Evolutionary conservation across 2,888 invertebrate species (phyloP), one percentile per base, ranked within the genome.

Genomic region (Drosophila villosipedis): DNA sequence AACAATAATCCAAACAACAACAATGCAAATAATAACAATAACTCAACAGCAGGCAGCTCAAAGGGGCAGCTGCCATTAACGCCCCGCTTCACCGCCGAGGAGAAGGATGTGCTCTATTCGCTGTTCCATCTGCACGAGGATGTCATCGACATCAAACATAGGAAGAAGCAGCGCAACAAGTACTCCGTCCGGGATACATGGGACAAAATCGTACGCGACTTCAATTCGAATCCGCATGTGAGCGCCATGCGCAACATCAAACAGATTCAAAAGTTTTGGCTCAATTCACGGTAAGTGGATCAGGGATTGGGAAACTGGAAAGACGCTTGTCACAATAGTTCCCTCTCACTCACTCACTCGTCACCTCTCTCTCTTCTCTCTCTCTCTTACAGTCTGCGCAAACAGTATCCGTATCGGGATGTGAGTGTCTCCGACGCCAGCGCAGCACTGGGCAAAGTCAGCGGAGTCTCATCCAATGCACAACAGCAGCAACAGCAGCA

Each of bases 221-320:
- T 92, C 65, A 93, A 93, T 67, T 85, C 84, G 25, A 91, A 93
- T 78, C 91, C 92, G n/a, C 84, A 85, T 41, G 91, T 92, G 14
- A 86, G 85, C 43, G 92, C 91, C 16, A 81, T 90, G 80, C 86
- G 93, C 12, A 93, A 93, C 77, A 80, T 93, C 5, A 93, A 93
- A 77, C 93, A 93, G 80, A 92, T 93, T 41, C 93, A 93, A 73
- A 93, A 93, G 78, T 93, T 93, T 73, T 93, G 93, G 93, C 83
- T 93, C 35, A 93, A 93, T 80, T 91, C 93, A 49, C 92, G 93
- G 93, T 93, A 83, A 60, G 74, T 66, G 54, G 5, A 22, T n/a
- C n/a, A 22, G 25, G 47, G 16, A 31, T 31, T 9, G 9, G 9
- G 31, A 31, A 25, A 47, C 25, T 16, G 7, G 16, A 9, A 25